Evolutionary conservation across 2,888 invertebrate genomes (phyloP).

Genomic region (Scaptomyza flava): DNA sequence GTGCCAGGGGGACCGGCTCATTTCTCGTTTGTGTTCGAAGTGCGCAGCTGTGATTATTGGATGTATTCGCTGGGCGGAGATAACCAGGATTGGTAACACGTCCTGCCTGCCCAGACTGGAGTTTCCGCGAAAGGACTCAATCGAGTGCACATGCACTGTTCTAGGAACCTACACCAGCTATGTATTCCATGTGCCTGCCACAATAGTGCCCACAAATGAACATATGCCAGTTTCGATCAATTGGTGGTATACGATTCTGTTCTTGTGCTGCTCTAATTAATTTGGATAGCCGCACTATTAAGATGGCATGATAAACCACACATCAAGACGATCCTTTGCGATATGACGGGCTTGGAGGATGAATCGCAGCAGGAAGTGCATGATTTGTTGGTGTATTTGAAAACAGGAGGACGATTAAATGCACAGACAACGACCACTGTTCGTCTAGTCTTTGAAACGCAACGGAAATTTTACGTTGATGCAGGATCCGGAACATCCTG

Average conservation of each 20-base stretch:
- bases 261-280: neutral
- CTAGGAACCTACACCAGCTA: conserved; percentile 65
- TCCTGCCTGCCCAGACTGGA: conserved; percentile 38
- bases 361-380: conserved; percentile 31
- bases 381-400: conserved; percentile 50
- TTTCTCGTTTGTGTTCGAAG: conserved; percentile 50
- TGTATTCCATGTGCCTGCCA: conserved; percentile 26
- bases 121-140: neutral
- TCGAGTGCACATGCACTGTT: conserved; percentile 42
- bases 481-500: conserved; percentile 55
- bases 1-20: conserved; percentile 42
- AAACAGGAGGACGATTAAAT: conserved; percentile 55
- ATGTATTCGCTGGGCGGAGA: neutral
- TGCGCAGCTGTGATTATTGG: conserved; percentile 64
- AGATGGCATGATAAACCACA: conserved; percentile 12
- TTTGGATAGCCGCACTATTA: conserved; percentile 16
- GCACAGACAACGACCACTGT: conserved; percentile 58
- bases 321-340: conserved; percentile 43
- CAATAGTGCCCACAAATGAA: conserved; percentile 17
- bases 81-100: conserved; percentile 20
- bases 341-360: conserved; percentile 33
- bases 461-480: conserved; percentile 24
- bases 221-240: neutral
- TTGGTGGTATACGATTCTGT: accelerated
- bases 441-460: conserved; percentile 43